phyloP scores from a whole-genome alignment of 2,888 invertebrate species.

The Euproctis similis region DNA sequence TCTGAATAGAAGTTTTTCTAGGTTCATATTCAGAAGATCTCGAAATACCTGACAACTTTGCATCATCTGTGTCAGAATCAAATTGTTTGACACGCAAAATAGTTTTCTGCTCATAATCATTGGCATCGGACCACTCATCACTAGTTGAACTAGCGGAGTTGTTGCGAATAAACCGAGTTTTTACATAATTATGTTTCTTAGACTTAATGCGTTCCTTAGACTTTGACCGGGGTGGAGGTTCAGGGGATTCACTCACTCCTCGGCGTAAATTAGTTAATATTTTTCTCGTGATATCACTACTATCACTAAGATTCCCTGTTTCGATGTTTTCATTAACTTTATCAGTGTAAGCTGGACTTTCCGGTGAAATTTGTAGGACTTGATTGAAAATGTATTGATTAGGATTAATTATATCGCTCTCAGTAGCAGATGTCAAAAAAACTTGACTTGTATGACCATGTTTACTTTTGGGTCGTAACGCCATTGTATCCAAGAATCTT shows the following conservation, averaged over 20 bases:
- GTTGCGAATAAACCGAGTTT: slow-evolving; percentile 64
- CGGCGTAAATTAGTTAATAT: slow-evolving; percentile 56
- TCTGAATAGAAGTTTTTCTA: slow-evolving; percentile 82
- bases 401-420: slow-evolving; percentile 34
- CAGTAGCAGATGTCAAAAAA: slow-evolving; percentile 68
- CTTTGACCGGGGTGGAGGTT: slow-evolving; percentile 66
- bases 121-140: slow-evolving; percentile 70
- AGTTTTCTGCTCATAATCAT: slow-evolving; percentile 66
- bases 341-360: no score
- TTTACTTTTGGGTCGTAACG: slow-evolving; percentile 79
- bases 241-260: slow-evolving; percentile 63
- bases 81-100: slow-evolving; percentile 61
- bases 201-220: slow-evolving; percentile 51
- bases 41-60: slow-evolving; percentile 32
- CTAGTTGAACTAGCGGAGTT: slow-evolving; percentile 67
- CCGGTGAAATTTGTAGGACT: not conserved
- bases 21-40: slow-evolving; percentile 53
- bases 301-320: slow-evolving; percentile 58
- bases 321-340: slow-evolving; percentile 42
- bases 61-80: slow-evolving; percentile 65
- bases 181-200: slow-evolving; percentile 69
- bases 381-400: slow-evolving; percentile 16
- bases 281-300: slow-evolving; percentile 60
- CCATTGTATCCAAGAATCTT: slow-evolving; percentile 88
- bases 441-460: slow-evolving; percentile 79